Percentiles rank a stretch among this genome's conserved stretches.
These are phyloP conservation scores for Drosophila sordidapex DNA, from an alignment of 2,888 invertebrate species.

Conservation along the genomic window DNA sequence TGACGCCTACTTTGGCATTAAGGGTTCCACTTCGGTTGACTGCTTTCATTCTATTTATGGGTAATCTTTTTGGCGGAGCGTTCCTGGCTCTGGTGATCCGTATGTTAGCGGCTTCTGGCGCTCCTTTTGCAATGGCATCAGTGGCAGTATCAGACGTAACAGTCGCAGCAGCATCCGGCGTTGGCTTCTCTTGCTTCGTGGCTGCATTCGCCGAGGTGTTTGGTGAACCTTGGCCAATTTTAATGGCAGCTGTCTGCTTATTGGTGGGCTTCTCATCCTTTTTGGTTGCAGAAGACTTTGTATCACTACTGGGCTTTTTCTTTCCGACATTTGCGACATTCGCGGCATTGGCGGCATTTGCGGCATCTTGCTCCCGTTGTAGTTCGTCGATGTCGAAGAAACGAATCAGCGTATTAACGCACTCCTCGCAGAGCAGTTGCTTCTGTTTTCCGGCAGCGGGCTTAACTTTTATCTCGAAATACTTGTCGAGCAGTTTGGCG, in stretches of 20 bases:
- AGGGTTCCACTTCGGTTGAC: not conserved
- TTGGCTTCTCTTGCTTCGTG: not conserved
- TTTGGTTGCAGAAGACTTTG: not conserved
- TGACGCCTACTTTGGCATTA: not conserved
- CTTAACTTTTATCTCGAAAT: slow-evolving; percentile 67
- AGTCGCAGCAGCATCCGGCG: not conserved
- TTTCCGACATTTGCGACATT: slow-evolving; percentile 31
- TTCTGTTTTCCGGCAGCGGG: slow-evolving; percentile 7
- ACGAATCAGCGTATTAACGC: slow-evolving; percentile 77
- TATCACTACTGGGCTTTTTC: not conserved
- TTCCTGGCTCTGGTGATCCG: slow-evolving; percentile 16
- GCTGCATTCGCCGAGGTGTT: slow-evolving; percentile 5
- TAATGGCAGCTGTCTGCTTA: not conserved
- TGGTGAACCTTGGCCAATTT: not conserved
- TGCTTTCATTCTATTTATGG: not conserved
- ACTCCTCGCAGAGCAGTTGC: slow-evolving; percentile 75
- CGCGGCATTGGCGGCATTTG: slow-evolving; percentile 5
- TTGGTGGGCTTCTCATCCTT: not conserved
- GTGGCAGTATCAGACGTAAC: not conserved
- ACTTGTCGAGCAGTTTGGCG: slow-evolving; percentile 65
- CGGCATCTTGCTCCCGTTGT: slow-evolving; percentile 52
- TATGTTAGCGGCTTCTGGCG: not conserved
- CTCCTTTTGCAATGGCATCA: not conserved
- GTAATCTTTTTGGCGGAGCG: slow-evolving; percentile 1
- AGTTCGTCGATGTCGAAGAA: slow-evolving; percentile 78